phyloP scores from a whole-genome alignment of 2,888 invertebrate genomes.

The Ferdinandea cuprea region DNA sequence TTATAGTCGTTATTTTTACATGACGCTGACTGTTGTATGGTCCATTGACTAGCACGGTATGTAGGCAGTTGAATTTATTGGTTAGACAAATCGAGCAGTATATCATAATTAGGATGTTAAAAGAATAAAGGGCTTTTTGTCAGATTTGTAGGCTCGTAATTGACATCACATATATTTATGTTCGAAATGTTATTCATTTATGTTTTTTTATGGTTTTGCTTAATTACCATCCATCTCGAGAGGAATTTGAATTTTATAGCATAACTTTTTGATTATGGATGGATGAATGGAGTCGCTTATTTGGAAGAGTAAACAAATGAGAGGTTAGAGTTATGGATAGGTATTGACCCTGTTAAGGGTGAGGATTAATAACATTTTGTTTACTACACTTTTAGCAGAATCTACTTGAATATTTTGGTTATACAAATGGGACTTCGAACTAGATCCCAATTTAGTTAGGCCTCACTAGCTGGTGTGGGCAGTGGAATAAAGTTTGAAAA shows the following conservation, averaged over 20 bases:
- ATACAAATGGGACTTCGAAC: too few species aligned
- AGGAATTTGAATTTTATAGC: neutral
- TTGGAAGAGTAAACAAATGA: too few species aligned
- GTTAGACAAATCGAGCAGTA: constrained; percentile 29
- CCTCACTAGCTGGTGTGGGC: too few species aligned
- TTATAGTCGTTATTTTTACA: too few species aligned
- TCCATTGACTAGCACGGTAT: neutral
- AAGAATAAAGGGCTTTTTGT: constrained; percentile 10
- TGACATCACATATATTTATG: constrained; percentile 14
- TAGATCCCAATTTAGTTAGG: too few species aligned
- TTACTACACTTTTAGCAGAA: too few species aligned
- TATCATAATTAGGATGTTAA: constrained; percentile 37
- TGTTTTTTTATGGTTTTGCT: neutral
- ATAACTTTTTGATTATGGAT: neutral
- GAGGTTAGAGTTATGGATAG: too few species aligned
- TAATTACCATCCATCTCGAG: neutral
- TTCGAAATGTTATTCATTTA: neutral
- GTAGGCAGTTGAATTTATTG: constrained; percentile 32
- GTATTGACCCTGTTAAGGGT: too few species aligned
- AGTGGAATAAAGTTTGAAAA: too few species aligned
- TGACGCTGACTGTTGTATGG: neutral
- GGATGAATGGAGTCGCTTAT: too few species aligned
- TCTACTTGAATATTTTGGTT: too few species aligned
- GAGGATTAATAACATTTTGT: too few species aligned
- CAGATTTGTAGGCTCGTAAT: constrained; percentile 18